Conservation (phyloP, 2,113 vertebrate genomes). For the Odobenus rosmarus region DNA sequence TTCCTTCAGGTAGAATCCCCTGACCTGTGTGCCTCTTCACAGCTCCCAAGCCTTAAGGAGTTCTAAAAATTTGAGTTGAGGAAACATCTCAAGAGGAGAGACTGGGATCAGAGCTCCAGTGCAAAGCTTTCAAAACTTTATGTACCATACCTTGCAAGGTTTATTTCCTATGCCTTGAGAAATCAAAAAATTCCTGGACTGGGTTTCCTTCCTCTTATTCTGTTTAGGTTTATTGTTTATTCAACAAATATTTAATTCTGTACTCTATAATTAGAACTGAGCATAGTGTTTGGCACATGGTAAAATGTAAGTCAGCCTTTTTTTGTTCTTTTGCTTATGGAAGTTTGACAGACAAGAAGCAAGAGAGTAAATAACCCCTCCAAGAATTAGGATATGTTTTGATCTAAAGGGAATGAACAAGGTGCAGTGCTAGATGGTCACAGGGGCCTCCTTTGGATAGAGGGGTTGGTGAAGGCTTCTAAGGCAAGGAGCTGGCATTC, state of each 20-base stretch:
- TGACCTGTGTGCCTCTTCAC: background rate
- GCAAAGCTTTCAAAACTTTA: background rate
- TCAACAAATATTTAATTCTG: background rate
- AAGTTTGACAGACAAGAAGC: background rate
- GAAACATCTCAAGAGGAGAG: background rate
- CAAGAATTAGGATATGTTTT: background rate
- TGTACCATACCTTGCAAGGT: background rate
- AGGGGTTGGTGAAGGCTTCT: background rate
- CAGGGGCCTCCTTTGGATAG: background rate
- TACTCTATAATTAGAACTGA: background rate
- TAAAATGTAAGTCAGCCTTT: background rate
- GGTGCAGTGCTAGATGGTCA: too few relatives aligned
- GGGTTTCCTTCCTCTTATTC: background rate
- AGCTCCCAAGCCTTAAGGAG: background rate
- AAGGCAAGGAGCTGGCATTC: background rate
- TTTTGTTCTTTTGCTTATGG: background rate
- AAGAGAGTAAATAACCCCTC: background rate
- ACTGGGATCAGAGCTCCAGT: background rate
- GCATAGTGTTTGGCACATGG: background rate
- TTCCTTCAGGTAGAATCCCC: background rate
- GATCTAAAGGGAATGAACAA: background rate
- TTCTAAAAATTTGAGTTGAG: background rate
- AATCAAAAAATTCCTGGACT: background rate
- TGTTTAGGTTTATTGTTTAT: slow-evolving; percentile 18
- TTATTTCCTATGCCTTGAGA: background rate